Evolutionary conservation across 2,888 invertebrate genomes (phyloP).

Genomic region (Pterobdella sp.): DNA sequence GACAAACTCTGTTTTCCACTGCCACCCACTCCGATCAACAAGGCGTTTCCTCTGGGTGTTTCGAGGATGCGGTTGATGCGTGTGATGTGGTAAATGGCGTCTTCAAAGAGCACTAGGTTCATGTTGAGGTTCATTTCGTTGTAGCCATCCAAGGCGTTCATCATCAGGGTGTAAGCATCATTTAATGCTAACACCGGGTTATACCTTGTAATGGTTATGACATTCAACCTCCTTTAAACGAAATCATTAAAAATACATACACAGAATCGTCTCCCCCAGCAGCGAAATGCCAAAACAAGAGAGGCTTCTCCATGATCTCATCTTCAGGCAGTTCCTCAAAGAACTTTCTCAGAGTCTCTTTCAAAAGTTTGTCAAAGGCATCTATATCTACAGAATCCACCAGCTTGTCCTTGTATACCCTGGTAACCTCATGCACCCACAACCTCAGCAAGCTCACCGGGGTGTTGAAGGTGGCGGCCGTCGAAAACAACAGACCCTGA

Average conservation of each 20-base stretch:
- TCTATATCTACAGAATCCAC: constrained; percentile 86
- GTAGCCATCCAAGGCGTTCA: constrained; percentile 82
- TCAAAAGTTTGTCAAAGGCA: constrained; percentile 75
- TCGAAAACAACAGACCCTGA: constrained; percentile 79
- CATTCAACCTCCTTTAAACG: too few relatives aligned
- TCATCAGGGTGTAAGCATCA: constrained; percentile 70
- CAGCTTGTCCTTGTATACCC: constrained; percentile 88
- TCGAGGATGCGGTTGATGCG: constrained; percentile 87
- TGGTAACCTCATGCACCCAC: constrained; percentile 85
- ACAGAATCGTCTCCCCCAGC: constrained; percentile 90
- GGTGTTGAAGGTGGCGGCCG: constrained; percentile 72
- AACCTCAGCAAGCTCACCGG: constrained; percentile 75
- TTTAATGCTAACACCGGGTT: constrained; percentile 75
- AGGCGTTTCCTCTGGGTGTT: constrained; percentile 84
- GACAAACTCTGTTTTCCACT: constrained; percentile 89
- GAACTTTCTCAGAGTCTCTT: constrained; percentile 82
- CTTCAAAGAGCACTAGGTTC: constrained; percentile 91
- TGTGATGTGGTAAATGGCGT: constrained; percentile 87
- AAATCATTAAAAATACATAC: constrained; percentile 32
- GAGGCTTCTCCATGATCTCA: constrained; percentile 73
- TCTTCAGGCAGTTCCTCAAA: constrained; percentile 89
- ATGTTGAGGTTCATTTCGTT: constrained; percentile 94
- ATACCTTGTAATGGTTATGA: too few relatives aligned
- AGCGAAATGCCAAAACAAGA: constrained; percentile 89
- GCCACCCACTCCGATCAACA: constrained; percentile 89